Evolutionary conservation across 2,113 vertebrate species (phyloP).

Genomic region (Oreamnos americanus): DNA sequence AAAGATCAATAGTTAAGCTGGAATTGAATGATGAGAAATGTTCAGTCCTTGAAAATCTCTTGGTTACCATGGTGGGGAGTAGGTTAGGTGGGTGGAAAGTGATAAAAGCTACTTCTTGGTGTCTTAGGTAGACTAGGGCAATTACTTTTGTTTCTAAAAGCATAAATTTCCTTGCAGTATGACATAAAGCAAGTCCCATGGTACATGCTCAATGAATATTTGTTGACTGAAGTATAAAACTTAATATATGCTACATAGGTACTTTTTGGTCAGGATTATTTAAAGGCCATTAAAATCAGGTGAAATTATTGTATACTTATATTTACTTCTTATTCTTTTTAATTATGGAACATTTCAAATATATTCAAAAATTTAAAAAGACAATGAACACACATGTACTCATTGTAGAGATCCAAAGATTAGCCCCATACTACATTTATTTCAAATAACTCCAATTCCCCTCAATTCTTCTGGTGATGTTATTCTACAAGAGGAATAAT

Average conservation of each 20-base stretch:
- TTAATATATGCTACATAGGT: background rate
- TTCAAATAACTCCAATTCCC: background rate
- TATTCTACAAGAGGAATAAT: background rate
- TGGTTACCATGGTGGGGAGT: background rate
- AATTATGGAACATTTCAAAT: background rate
- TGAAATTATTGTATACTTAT: background rate
- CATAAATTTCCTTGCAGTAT: background rate
- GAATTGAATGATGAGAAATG: conserved; percentile 49
- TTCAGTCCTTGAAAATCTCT: conserved; percentile 45
- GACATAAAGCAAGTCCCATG: background rate
- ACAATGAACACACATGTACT: background rate
- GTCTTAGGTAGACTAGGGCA: background rate
- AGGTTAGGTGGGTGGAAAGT: background rate
- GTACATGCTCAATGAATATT: background rate
- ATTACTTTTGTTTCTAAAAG: background rate
- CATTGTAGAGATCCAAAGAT: background rate
- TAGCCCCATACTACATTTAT: background rate
- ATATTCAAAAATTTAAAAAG: background rate
- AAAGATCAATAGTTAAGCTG: conserved; percentile 56
- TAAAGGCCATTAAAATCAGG: background rate
- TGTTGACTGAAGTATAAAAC: background rate
- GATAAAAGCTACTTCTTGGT: conserved; percentile 34
- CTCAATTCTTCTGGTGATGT: background rate
- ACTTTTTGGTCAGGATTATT: background rate
- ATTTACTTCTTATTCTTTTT: background rate